A percentile compares a stretch with the other conserved stretches of the same genome.
Conservation (phyloP, 2,797 vertebrate genomes). For the Micrastur ruficollis region DNA sequence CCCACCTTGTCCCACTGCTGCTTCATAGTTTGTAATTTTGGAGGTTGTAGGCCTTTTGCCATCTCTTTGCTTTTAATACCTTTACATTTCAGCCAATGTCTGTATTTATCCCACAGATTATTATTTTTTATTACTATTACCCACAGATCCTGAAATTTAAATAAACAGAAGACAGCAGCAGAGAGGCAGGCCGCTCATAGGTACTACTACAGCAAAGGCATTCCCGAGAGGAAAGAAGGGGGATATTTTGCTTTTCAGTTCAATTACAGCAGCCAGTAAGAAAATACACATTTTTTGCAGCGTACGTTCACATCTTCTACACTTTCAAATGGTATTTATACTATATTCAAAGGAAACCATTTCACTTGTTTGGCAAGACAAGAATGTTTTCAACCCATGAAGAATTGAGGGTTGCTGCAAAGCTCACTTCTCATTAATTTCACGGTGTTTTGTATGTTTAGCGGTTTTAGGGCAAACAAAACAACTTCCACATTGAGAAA, state of each 20-base stretch:
- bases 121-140: background rate
- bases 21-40: background rate
- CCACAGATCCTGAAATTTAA: background rate
- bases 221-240: background rate
- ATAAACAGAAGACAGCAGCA: background rate
- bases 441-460: background rate
- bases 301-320: rapidly evolving
- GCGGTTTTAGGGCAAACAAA: background rate
- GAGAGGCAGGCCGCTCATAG: background rate
- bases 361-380: background rate
- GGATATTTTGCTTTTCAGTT: background rate
- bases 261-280: background rate
- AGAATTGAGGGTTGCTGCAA: background rate
- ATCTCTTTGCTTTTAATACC: background rate
- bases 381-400: background rate
- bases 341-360: background rate
- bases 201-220: background rate
- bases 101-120: background rate
- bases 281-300: background rate
- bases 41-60: background rate
- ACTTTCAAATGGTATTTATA: background rate
- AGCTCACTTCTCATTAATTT: background rate
- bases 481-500: background rate
- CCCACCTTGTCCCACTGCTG: background rate
- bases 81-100: background rate